phyloP scores from a whole-genome alignment of 2,113 vertebrate species.

The Axis porcinus region DNA sequence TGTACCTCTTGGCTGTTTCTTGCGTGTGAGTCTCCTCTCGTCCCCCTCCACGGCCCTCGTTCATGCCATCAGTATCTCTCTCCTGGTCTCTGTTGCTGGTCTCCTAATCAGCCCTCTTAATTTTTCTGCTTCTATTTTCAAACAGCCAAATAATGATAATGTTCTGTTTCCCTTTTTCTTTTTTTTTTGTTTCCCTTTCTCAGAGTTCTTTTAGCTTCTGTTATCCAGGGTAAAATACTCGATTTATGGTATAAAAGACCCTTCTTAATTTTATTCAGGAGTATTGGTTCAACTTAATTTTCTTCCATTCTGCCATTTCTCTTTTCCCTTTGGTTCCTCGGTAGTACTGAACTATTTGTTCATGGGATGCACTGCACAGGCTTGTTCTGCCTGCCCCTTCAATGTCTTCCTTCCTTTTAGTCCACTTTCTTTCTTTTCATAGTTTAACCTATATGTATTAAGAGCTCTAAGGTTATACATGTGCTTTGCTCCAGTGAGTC shows the following conservation, averaged over 20 bases:
- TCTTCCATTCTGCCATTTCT: not conserved
- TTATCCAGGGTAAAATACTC: not conserved
- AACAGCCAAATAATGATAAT: not conserved
- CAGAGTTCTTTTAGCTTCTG: not conserved
- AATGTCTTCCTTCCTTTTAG: not conserved
- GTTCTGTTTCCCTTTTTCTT: not conserved
- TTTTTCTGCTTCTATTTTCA: not conserved
- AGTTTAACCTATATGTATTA: not conserved
- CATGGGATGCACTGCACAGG: too few relatives aligned
- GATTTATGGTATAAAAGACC: not conserved
- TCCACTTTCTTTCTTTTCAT: not conserved
- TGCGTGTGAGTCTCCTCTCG: not conserved
- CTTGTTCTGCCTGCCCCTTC: not conserved
- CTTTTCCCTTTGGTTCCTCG: not conserved
- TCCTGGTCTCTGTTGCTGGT: not conserved
- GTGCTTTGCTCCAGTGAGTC: not conserved
- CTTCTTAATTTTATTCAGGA: not conserved
- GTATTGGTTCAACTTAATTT: not conserved
- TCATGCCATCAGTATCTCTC: not conserved
- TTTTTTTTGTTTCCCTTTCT: not conserved
- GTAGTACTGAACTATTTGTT: not conserved
- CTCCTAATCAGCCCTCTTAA: not conserved
- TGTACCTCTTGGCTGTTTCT: not conserved
- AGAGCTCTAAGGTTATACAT: not conserved
- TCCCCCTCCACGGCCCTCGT: not conserved